Evolutionary conservation across 2,888 invertebrate genomes (phyloP).

Genomic region (Syrphus vitripennis): DNA sequence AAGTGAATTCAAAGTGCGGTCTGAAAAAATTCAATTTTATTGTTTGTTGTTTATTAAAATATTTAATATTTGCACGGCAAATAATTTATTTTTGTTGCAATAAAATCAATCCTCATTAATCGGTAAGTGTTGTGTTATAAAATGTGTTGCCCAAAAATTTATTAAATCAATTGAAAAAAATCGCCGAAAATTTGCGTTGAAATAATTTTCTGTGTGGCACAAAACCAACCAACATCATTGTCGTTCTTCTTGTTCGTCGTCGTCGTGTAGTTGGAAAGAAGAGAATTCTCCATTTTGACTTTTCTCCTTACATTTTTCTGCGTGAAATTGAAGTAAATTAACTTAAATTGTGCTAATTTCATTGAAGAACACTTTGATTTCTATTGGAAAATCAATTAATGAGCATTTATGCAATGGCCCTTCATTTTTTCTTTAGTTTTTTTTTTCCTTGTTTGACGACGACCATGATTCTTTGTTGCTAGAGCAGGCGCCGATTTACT

Average conservation of each 20-base stretch:
- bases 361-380: background rate
- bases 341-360: background rate
- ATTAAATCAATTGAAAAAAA: constrained; percentile 12
- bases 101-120: constrained; percentile 41
- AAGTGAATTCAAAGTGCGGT: constrained; percentile 71
- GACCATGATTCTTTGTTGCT: constrained; percentile 28
- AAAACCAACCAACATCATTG: constrained; percentile 33
- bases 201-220: constrained; percentile 24
- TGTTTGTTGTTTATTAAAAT: constrained; percentile 72
- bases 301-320: constrained; percentile 11
- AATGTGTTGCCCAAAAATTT: background rate
- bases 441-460: too few species aligned
- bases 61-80: constrained; percentile 47
- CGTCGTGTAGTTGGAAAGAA: constrained; percentile 29
- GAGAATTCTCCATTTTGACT: constrained; percentile 67
- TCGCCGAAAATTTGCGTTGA: constrained; percentile 60
- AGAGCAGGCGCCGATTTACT: constrained; percentile 25
- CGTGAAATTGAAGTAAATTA: constrained; percentile 2
- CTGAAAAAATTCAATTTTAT: constrained; percentile 65
- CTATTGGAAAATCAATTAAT: constrained; percentile 51
- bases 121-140: constrained; percentile 61
- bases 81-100: constrained; percentile 40
- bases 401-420: constrained; percentile 52
- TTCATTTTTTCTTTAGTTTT: background rate
- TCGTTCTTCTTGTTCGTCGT: background rate